A percentile compares a stretch with the other conserved stretches of the same genome.
phyloP scores from a whole-genome alignment of 1,140 invertebrate genomes.

The Drosophila teissieri region DNA sequence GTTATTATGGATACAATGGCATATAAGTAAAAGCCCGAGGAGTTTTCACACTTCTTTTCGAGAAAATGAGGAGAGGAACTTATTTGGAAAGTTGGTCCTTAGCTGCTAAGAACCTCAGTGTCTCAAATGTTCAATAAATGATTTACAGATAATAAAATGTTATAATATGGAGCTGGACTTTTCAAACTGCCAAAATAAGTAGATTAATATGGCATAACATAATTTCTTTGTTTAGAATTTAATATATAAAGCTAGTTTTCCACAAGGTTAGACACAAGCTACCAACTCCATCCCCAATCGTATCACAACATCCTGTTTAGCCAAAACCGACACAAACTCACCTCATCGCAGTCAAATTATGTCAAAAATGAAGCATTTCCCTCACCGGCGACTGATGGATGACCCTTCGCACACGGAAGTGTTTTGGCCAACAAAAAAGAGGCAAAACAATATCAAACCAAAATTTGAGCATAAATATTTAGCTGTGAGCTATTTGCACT shows the following conservation, averaged over 20 bases:
- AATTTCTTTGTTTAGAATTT: neutral
- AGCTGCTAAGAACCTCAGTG: neutral
- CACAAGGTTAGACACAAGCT: neutral
- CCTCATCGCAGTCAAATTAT: constrained; percentile 35
- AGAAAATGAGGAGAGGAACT: neutral
- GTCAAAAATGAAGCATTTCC: constrained; percentile 37
- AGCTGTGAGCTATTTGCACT: constrained; percentile 76
- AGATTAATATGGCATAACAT: too few species aligned
- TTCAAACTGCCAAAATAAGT: too few species aligned
- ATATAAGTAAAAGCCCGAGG: constrained; percentile 21
- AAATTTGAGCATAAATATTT: constrained; percentile 74
- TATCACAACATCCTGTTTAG: neutral
- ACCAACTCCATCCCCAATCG: neutral
- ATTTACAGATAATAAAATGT: neutral
- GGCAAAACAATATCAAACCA: constrained; percentile 44
- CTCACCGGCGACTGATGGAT: constrained; percentile 13
- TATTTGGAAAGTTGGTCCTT: neutral
- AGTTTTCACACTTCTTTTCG: neutral
- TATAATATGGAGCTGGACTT: neutral
- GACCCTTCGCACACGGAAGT: constrained; percentile 23
- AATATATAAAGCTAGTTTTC: neutral
- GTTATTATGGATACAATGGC: constrained; percentile 39
- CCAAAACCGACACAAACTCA: constrained; percentile 1
- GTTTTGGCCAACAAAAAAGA: constrained; percentile 31
- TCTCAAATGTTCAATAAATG: neutral